Conservation (phyloP, 2,888 invertebrate species). For the Folsomia manolachei region DNA sequence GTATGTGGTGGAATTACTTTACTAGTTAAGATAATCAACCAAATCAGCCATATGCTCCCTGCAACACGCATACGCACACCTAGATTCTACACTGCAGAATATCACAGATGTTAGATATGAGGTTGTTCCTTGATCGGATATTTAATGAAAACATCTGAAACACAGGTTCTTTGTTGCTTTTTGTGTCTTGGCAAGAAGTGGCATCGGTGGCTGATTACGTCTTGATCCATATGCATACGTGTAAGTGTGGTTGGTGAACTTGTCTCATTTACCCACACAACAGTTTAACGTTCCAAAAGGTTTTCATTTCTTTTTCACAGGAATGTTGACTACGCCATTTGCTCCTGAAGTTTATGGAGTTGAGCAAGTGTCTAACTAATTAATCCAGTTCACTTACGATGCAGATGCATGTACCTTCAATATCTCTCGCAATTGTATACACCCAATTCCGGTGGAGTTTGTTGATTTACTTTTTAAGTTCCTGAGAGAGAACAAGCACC, state of each 20-base stretch:
- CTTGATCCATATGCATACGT: neutral
- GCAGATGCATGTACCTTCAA: neutral
- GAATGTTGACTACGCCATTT: neutral
- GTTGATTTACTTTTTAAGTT: neutral
- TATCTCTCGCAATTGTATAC: neutral
- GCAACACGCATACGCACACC: neutral
- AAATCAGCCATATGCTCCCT: neutral
- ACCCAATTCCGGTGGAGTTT: neutral
- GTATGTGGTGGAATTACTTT: neutral
- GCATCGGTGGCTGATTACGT: neutral
- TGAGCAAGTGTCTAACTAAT: neutral
- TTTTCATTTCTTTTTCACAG: neutral
- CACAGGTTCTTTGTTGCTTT: neutral
- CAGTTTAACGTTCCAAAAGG: neutral
- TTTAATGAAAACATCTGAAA: neutral
- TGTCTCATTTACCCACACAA: neutral
- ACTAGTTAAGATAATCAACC: neutral
- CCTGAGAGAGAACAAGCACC: neutral
- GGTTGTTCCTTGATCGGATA: neutral
- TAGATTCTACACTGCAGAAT: neutral
- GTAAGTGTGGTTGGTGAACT: neutral
- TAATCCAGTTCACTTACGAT: no score
- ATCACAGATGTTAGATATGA: slow-evolving; percentile 1
- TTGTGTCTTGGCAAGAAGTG: neutral
- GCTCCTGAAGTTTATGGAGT: neutral